Evolutionary conservation across 2,113 vertebrate genomes (phyloP).

Genomic region (Urocitellus parryii): DNA sequence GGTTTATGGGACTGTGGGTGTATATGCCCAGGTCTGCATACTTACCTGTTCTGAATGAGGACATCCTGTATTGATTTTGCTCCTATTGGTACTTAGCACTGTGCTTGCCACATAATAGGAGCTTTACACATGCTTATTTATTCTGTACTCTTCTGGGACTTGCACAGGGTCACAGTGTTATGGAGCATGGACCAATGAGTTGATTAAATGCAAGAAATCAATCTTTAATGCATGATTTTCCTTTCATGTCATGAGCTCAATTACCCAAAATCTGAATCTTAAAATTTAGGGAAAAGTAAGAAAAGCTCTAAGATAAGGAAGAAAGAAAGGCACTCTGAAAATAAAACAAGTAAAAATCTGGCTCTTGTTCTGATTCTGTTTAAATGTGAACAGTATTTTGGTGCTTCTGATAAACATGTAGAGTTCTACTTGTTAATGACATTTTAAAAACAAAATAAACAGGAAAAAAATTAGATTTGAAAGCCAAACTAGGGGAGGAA

Average conservation of each 20-base stretch:
- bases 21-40: not conserved
- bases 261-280: not conserved
- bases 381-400: not conserved
- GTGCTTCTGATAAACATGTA: not conserved
- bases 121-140: not conserved
- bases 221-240: constrained; percentile 11
- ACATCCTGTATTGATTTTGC: not conserved
- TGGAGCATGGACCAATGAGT: not conserved
- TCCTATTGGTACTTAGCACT: not conserved
- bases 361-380: not conserved
- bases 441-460: constrained; percentile 30
- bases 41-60: not conserved
- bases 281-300: not conserved
- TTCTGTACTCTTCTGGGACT: not conserved
- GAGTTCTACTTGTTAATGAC: not conserved
- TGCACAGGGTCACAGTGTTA: not conserved
- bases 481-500: constrained; percentile 3
- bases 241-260: not conserved
- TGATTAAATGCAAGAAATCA: not conserved
- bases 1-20: fast-evolving
- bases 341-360: constrained; percentile 17
- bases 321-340: constrained; percentile 14
- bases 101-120: not conserved
- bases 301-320: not conserved
- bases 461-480: not conserved